These are phyloP conservation scores for Chrysomela aeneicollis DNA, from an alignment of 2,888 invertebrate genomes.

Conservation along the genomic window DNA sequence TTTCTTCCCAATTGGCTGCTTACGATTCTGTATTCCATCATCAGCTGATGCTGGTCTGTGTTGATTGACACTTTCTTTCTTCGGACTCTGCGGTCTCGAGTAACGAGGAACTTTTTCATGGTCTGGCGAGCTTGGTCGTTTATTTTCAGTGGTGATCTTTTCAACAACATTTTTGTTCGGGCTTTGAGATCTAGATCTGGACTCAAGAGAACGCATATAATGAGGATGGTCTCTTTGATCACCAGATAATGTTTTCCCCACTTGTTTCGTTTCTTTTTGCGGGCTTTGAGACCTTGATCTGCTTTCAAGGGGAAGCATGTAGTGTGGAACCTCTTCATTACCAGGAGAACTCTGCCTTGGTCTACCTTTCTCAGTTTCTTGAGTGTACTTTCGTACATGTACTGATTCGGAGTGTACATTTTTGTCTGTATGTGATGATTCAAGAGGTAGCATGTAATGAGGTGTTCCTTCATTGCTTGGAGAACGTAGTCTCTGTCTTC, in stretches of 20 bases:
- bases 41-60: not conserved
- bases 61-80: slow-evolving; percentile 2
- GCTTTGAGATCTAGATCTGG: slow-evolving; percentile 34
- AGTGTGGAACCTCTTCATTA: slow-evolving; percentile 52
- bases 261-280: not conserved
- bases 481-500: not conserved
- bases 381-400: not conserved
- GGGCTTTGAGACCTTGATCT: not conserved
- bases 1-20: not conserved
- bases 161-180: slow-evolving; percentile 42
- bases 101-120: not conserved
- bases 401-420: not conserved
- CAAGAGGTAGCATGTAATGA: slow-evolving; percentile 56
- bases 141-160: slow-evolving; percentile 18
- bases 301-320: slow-evolving; percentile 55
- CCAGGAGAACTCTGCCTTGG: slow-evolving; percentile 19
- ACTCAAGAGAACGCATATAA: slow-evolving; percentile 34
- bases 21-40: no score
- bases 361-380: not conserved
- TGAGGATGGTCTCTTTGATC: slow-evolving; percentile 22
- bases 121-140: not conserved
- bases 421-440: slow-evolving; percentile 36
- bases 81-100: slow-evolving; percentile 12
- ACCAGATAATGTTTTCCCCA: not conserved
- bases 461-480: slow-evolving; percentile 34